phyloP scores from a whole-genome alignment of 2,797 vertebrate genomes.

The Pterois miles region DNA sequence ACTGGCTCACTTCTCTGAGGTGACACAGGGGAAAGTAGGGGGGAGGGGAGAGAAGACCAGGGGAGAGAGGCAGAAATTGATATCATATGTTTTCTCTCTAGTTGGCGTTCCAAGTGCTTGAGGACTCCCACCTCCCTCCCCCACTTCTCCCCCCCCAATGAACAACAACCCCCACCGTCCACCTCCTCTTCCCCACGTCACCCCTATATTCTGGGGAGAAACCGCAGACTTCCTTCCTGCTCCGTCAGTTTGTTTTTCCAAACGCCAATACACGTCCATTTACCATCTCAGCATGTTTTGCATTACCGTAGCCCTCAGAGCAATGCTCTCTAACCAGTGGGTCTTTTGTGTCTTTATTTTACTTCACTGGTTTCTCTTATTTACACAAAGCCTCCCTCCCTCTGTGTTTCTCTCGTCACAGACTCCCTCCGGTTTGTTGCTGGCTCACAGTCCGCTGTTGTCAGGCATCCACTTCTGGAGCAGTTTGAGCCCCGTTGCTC shows the following conservation, averaged over 20 bases:
- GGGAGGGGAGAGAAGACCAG: slow-evolving; percentile 40
- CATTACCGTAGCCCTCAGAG: slow-evolving; percentile 53
- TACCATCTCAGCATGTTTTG: slow-evolving; percentile 64
- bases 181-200: slow-evolving; percentile 41
- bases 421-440: slow-evolving; percentile 92
- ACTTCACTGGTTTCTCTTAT: slow-evolving; percentile 38
- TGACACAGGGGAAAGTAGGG: slow-evolving; percentile 74
- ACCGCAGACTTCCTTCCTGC: slow-evolving; percentile 80
- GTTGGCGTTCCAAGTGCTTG: slow-evolving; percentile 50
- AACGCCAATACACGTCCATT: slow-evolving; percentile 69
- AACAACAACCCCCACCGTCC: slow-evolving; percentile 55
- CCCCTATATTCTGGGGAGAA: slow-evolving; percentile 69
- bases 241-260: slow-evolving; percentile 76
- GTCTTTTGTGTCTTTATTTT: slow-evolving; percentile 4
- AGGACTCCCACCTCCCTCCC: slow-evolving; percentile 26
- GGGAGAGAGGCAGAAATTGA: slow-evolving; percentile 74
- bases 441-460: slow-evolving; percentile 93
- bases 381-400: slow-evolving; percentile 26
- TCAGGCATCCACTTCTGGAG: slow-evolving; percentile 98
- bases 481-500: slow-evolving; percentile 93
- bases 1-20: slow-evolving; percentile 80
- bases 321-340: slow-evolving; percentile 12
- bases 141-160: slow-evolving; percentile 24
- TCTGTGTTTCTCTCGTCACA: slow-evolving; percentile 56
- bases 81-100: slow-evolving; percentile 80